Evolutionary conservation across 2,888 invertebrate genomes (phyloP), one percentile per base, ranked within the genome.

Genomic region (Sceliomorpha sp.): DNA sequence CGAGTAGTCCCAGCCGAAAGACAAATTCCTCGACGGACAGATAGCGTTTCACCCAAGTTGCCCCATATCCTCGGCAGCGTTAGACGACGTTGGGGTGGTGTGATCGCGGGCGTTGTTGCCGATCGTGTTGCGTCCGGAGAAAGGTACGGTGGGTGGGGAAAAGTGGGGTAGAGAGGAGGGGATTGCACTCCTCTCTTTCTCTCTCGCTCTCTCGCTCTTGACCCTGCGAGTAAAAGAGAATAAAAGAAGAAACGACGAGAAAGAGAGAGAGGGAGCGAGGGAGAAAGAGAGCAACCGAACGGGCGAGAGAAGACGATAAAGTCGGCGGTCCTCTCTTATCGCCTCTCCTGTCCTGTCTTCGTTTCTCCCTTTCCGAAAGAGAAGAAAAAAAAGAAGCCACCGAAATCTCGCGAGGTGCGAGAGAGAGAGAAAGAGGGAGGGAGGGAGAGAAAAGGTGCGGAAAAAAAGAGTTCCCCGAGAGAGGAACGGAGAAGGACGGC

Each of bases 131-230:
- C 29, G 51, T n/a, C 34, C 9, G 36, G 20, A 36, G 42, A 48
- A 15, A 15, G 44, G 53, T 31, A 24, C 24, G 20, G 17, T 14
- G 34, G n/a, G 20, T 10, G 31, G 42, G 15, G 40, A 20, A 37
- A 44, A 45, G 56, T 29, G 44, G 10, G 39, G 26, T 24, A 15
- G 36, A 13, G 26, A 26, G 26, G 48, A 29, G 36, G 31, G 39
- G 24, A 45, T 7, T 27, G 42, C 42, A 14, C 42, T 42, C 42
- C 14, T n/a, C n/a, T n/a, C n/a, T n/a, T n/a, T n/a, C n/a, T n/a
- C n/a, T n/a, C n/a, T n/a, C n/a, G n/a, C n/a, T 14, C 27, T 15
- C 9, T 13, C n/a, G 14, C 42, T 27, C 13, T 27, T 24, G 24
- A 1, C 40, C 40, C 24, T 12, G 15, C 3, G 36, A 8, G 34